These are phyloP conservation scores for Calidris pygmaea DNA, from an alignment of 2,113 vertebrate genomes.

Conservation along the genomic window DNA sequence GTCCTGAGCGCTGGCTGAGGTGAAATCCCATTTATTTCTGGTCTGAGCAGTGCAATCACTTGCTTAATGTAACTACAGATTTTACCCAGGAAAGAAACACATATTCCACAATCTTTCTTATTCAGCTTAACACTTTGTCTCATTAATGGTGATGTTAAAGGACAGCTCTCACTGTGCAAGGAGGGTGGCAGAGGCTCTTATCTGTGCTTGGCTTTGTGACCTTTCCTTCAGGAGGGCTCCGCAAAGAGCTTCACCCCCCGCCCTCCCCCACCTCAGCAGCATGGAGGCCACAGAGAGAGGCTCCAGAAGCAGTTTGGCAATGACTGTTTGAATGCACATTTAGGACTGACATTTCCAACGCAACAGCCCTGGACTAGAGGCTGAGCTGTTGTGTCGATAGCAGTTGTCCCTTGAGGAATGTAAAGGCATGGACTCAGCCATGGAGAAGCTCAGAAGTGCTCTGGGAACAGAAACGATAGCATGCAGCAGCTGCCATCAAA, in stretches of 20 bases:
- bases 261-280: no score
- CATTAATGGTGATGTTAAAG: background rate
- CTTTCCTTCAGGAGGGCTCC: background rate
- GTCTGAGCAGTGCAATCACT: background rate
- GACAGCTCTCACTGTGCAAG: background rate
- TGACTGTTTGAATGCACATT: background rate
- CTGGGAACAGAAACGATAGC: background rate
- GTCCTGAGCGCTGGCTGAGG: background rate
- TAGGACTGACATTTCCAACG: background rate
- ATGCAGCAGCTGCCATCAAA: background rate
- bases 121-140: background rate
- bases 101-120: no score
- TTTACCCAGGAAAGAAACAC: background rate
- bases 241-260: background rate
- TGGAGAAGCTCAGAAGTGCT: background rate
- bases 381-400: background rate
- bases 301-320: background rate
- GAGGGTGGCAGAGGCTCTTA: background rate
- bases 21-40: background rate
- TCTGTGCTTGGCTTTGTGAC: background rate
- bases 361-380: background rate
- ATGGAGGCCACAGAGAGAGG: background rate
- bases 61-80: background rate
- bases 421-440: background rate
- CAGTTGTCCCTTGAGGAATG: background rate